phyloP scores from a whole-genome alignment of 2,113 vertebrate genomes.

The Oceanodroma tethys region DNA sequence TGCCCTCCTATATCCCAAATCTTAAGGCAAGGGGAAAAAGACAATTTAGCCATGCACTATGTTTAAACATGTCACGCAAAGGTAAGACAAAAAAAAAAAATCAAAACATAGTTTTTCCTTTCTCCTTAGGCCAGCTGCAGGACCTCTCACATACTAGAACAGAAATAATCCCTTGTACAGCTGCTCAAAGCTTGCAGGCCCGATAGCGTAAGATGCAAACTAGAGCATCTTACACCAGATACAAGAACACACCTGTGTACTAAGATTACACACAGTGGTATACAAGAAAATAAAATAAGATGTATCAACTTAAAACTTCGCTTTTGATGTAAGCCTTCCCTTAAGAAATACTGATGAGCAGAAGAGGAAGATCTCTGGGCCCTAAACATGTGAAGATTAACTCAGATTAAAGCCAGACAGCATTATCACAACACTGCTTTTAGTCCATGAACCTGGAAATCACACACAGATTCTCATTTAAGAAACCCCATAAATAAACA shows the following conservation, averaged over 20 bases:
- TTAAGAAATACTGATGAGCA: background rate
- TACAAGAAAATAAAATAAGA: background rate
- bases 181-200: background rate
- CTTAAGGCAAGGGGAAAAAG: conserved; percentile 67
- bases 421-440: background rate
- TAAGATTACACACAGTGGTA: background rate
- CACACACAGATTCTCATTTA: background rate
- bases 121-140: background rate
- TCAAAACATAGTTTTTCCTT: background rate
- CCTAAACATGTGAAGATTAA: background rate
- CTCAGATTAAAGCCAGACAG: background rate
- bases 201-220: background rate
- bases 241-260: background rate
- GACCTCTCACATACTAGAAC: background rate
- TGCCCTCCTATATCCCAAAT: conserved; percentile 99
- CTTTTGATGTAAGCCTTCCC: background rate
- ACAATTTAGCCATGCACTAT: background rate
- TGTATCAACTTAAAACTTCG: background rate
- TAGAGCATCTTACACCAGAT: background rate
- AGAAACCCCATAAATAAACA: background rate
- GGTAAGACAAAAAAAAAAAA: background rate
- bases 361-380: background rate
- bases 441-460: background rate
- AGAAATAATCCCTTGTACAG: background rate
- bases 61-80: background rate